phyloP scores from a whole-genome alignment of 35 echinoderm and acorn worm genomes.

The Patiria miniata region DNA sequence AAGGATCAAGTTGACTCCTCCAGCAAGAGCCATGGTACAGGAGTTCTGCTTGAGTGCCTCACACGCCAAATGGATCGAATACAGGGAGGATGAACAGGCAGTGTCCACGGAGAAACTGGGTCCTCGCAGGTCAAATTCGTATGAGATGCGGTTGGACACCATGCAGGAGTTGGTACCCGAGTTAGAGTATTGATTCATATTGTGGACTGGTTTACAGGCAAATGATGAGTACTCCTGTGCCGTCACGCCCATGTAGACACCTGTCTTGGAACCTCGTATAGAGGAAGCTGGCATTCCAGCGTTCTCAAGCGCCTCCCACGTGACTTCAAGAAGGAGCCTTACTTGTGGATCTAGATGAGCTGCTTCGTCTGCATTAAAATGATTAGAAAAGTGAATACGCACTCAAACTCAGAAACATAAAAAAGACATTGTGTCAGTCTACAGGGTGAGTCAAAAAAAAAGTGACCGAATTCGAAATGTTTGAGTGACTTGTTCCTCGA shows the following conservation, averaged over 20 bases:
- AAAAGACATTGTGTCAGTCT: too few relatives aligned
- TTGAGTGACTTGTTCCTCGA: too few relatives aligned
- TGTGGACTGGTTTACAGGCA: slow-evolving; percentile 26
- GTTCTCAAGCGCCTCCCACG: slow-evolving; percentile 53
- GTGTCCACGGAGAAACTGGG: slow-evolving; percentile 60
- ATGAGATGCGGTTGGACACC: slow-evolving; percentile 61
- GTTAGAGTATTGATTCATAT: slow-evolving; percentile 58
- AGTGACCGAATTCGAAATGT: too few relatives aligned
- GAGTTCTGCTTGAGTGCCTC: slow-evolving; percentile 35
- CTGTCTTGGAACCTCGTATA: slow-evolving; percentile 46
- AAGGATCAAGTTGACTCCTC: slow-evolving; percentile 66
- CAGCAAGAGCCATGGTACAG: slow-evolving; percentile 62
- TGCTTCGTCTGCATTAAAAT: slow-evolving; percentile 61
- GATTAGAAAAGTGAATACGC: too few relatives aligned
- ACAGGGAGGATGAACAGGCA: slow-evolving; percentile 71
- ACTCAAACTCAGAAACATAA: too few relatives aligned
- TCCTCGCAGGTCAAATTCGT: slow-evolving; percentile 60
- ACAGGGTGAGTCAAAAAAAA: too few relatives aligned
- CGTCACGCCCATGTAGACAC: slow-evolving; percentile 60
- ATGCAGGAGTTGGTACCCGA: slow-evolving; percentile 60
- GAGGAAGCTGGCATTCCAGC: slow-evolving; percentile 45
- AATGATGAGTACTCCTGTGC: slow-evolving; percentile 45
- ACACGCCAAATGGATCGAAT: slow-evolving; percentile 55
- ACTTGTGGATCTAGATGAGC: slow-evolving; percentile 58
- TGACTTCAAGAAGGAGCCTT: slow-evolving; percentile 67